Percentiles rank a stretch among this genome's conserved stretches.
Evolutionary conservation across 2,797 vertebrate species (phyloP).

Genomic region (Lepilemur septentrionalis): DNA sequence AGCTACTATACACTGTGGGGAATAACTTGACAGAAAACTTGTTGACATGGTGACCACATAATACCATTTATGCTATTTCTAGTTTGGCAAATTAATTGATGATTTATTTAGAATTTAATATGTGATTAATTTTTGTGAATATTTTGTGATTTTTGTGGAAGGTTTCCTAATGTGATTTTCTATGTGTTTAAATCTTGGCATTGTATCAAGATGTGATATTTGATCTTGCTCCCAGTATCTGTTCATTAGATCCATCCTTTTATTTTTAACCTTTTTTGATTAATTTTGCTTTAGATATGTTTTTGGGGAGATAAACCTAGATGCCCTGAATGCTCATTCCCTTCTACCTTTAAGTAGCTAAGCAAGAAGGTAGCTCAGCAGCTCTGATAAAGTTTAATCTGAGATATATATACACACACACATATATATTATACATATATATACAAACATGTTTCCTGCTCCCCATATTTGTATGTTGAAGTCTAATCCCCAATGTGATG

Average conservation of each 20-base stretch:
- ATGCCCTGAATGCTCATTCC: neutral
- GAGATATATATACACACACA: neutral
- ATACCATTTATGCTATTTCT: neutral
- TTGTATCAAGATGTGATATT: neutral
- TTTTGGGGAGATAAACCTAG: neutral
- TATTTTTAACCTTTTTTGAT: neutral
- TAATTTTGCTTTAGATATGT: neutral
- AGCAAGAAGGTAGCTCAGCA: neutral
- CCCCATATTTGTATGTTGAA: neutral
- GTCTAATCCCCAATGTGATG: neutral
- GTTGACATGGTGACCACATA: neutral
- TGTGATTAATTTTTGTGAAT: neutral
- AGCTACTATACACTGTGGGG: neutral
- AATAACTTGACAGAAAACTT: neutral
- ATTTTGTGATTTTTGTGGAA: neutral
- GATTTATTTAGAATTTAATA: neutral
- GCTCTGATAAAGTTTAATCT: neutral
- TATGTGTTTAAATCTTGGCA: neutral
- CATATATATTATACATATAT: neutral
- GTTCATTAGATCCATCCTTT: neutral
- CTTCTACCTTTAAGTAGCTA: neutral
- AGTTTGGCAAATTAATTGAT: neutral
- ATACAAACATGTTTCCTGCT: neutral
- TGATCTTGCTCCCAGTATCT: neutral
- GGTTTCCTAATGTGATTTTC: neutral